Base-by-base conservation (phyloP, 1,140 invertebrate species). In the Oncopeltus fasciatus region DNA sequence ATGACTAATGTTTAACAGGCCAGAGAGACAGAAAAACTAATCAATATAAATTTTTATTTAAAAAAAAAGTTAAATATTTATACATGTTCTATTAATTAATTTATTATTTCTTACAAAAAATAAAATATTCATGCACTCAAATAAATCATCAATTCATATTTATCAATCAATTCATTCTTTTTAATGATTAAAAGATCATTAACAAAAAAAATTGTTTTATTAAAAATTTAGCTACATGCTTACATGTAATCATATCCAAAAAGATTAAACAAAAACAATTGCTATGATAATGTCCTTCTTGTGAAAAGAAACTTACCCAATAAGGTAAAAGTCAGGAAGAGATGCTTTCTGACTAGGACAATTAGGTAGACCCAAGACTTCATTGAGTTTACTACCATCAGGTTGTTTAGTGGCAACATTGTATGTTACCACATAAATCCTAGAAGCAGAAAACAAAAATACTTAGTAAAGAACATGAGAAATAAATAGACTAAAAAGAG, bases 251-350 rank as follows among this genome's bases (percentile, higher is more conserved):
- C 9, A 43, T 12, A 14, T 2, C 20, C n/a, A 0, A 20, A 14
- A 18, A 28, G n/a, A 12, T 43, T 60, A n/a, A 26, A 16, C 14
- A 20, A 2, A 51, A 8, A 38, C 5, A 38, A 38, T 38, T 5
- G 5, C 5, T 38, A 8, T 38, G 5, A 38, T 14, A 38, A 38
- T 38, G 14, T 8, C 31, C 5, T 38, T 38, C 14, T 38, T 38
- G 14, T 8, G 14, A 38, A 8, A 38, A 38, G 18, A 21, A 16
- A 67, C 71, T 74, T 77, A 87, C 81, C 86, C 87, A 69, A 93
- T 77, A 20, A 88, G 79, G 75, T 86, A 93, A 61, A 93, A 81
- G 74, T 93, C 89, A 31, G 88, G 86, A 66, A 87, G 43, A 47
- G 33, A 24, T 8, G 33, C 53, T 53, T 47, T 63, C 20, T 61